A percentile compares a stretch with the other conserved stretches of the same genome.
Evolutionary conservation across 2,888 invertebrate genomes (phyloP).

Genomic region (Sphinx pinastri): DNA sequence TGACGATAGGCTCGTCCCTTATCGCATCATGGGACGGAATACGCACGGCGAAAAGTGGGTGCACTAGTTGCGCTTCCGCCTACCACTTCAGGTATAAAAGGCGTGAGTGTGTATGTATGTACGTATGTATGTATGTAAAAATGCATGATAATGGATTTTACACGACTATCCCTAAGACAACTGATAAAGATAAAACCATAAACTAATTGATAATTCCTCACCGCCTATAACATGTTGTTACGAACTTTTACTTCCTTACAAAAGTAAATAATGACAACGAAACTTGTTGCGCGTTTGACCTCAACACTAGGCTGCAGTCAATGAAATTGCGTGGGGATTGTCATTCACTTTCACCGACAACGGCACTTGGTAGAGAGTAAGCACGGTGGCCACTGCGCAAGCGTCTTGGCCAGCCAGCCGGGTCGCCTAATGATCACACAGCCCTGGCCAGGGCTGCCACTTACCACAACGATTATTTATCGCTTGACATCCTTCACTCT

Average conservation of each 20-base stretch:
- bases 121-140: too few relatives aligned
- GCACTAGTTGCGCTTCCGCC: too few relatives aligned
- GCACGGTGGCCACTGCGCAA: conserved; percentile 25
- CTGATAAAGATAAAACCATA: too few relatives aligned
- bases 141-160: background rate
- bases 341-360: conserved; percentile 67
- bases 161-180: background rate
- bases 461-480: background rate
- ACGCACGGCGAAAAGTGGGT: too few relatives aligned
- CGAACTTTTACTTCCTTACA: conserved; percentile 70
- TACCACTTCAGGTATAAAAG: too few relatives aligned
- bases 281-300: conserved; percentile 74
- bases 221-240: conserved; percentile 14
- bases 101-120: too few relatives aligned
- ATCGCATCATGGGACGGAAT: too few relatives aligned
- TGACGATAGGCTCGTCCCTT: too few relatives aligned
- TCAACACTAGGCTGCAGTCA: conserved; percentile 56
- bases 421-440: background rate
- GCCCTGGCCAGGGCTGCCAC: conserved; percentile 21
- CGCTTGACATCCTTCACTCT: background rate
- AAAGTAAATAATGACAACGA: conserved; percentile 62
- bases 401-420: background rate
- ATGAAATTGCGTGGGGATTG: conserved; percentile 59
- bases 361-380: conserved; percentile 42
- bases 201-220: background rate